These are phyloP conservation scores for Epistrophella euchroma DNA, from an alignment of 2,888 invertebrate genomes.

Conservation along the genomic window DNA sequence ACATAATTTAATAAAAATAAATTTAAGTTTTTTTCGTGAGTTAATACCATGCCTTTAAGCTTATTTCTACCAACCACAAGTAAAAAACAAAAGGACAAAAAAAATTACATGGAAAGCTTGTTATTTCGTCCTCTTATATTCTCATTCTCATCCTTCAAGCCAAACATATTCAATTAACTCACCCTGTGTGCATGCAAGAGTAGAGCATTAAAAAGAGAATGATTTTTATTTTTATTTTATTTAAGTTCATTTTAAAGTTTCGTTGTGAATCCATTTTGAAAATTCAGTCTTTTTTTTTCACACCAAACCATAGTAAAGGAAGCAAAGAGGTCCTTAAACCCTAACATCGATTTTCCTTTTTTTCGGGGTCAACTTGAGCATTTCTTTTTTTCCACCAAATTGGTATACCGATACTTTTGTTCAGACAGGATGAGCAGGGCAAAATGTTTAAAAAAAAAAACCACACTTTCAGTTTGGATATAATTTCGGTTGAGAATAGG, in stretches of 20 bases:
- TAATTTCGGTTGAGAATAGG: slow-evolving; percentile 32
- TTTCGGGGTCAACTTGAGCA: slow-evolving; percentile 57
- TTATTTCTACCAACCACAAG: neutral
- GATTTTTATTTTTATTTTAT: slow-evolving; percentile 41
- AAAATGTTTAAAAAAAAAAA: slow-evolving; percentile 27
- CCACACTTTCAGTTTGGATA: neutral
- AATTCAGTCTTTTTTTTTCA: slow-evolving; percentile 24
- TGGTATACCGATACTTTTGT: slow-evolving; percentile 7
- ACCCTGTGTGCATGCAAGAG: slow-evolving; percentile 10
- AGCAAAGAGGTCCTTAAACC: slow-evolving; percentile 46
- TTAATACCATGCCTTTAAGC: neutral
- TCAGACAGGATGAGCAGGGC: slow-evolving; percentile 24
- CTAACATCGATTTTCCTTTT: slow-evolving; percentile 33
- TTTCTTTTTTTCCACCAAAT: slow-evolving; percentile 13
- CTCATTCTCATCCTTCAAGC: neutral
- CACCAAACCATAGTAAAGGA: slow-evolving; percentile 10
- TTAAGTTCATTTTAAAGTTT: slow-evolving; percentile 60
- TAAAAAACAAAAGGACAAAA: neutral
- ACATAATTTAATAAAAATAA: neutral
- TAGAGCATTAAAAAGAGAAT: slow-evolving; percentile 12
- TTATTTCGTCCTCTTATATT: neutral
- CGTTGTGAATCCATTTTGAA: slow-evolving; percentile 56
- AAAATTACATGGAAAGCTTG: slow-evolving; percentile 43
- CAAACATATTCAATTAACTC: slow-evolving; percentile 66
- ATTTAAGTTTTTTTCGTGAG: neutral